Base-by-base conservation (phyloP, 1,140 invertebrate species). In the Alviniconcha marisindica region DNA sequence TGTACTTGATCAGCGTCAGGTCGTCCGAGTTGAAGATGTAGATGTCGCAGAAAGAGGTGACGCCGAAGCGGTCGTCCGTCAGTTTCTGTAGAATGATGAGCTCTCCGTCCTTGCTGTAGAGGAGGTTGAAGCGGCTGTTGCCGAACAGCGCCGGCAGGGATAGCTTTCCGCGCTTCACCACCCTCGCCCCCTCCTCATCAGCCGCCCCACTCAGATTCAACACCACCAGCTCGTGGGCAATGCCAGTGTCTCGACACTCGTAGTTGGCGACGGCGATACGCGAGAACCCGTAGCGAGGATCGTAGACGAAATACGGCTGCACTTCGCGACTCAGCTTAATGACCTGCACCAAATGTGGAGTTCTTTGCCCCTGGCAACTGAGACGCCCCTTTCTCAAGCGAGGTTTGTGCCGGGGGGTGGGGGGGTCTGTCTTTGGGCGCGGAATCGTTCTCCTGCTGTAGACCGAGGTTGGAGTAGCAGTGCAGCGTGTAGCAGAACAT, bases 21-120 rank as follows among this genome's bases (percentile, higher is more conserved):
- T 44, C 24, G 73, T 88, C 83, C 7, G 87, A 77, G 74, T 83
- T 77, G 56, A 88, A 88, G 33, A 88, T 79, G 77, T 88, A 88
- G 28, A 84, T 86, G 79, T 87, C 87, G 28, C 85, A 83, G 77
- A 85, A 85, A 7, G 83, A 80, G 5, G 83, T 83, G 15, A 86
- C 85, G 18, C 87, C 85, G 82, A 86, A 83, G 5, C 85, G 51
- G 60, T 87, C 86, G 28, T 88, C 87, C 10, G 82, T 85, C 12
- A 88, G 66, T 73, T 88, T 88, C 76, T 88, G 87, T 18, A 88
- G 71, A 69, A 88, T 86, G 28, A 88, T 77, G 14, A 85, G 76
- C 21, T 56, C 38, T 15, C 87, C 85, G 44, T 88, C 85, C 28
- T 81, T 82, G 54, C 83, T 85, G 83, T 85, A 88, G 18, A 84